Base-by-base conservation (phyloP, 1,140 invertebrate species). In the Ceratosolen solmsi region DNA sequence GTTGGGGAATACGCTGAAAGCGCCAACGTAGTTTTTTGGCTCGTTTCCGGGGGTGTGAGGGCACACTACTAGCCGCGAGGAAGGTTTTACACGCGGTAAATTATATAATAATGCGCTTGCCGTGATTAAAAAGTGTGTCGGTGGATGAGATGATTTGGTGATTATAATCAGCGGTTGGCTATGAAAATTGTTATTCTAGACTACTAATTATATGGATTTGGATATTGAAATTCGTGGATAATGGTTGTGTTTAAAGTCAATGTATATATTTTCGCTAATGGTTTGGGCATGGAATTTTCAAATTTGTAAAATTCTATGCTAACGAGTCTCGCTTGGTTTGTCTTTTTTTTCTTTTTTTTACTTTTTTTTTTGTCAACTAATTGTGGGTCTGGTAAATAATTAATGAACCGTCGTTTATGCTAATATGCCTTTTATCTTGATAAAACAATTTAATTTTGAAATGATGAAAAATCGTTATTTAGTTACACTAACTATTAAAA, bases 121-220 rank as follows among this genome's bases (percentile, higher is more conserved):
- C 63, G 54, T 38, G 74, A 82, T 82, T 71, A 51, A 60, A 77
- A 77, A 75, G 68, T 73, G 73, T 82, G 80, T 27, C 36, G 75
- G 30, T 25, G 38, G 63, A 82, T 63, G 33, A 25, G 41, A 25
- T 63, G 80, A 81, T 81, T 58, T 58, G 58, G 5, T 33, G 60
- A 74, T 73, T 74, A 74, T 81, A 81, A 81, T 75, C 73, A 60
- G 27, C 20, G 38, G 65, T 3, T 60, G 36, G 68, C 9, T 15
- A 22, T 73, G 38, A 33, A 80, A 80, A 74, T 80, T 80, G 22
- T 80, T 65, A 80, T 25, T n/a, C 49, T 65, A 7, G 49, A 25
- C 30, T 65, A 38, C 68, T 81, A 81, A 81, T 68, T 30, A 72
- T 79, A 71, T 36, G 22, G 2, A 41, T 71, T 79, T 38, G 2